Evolutionary conservation across 2,888 invertebrate genomes (phyloP), one percentile per base, ranked within the genome.

Genomic region (Patella pellucida): DNA sequence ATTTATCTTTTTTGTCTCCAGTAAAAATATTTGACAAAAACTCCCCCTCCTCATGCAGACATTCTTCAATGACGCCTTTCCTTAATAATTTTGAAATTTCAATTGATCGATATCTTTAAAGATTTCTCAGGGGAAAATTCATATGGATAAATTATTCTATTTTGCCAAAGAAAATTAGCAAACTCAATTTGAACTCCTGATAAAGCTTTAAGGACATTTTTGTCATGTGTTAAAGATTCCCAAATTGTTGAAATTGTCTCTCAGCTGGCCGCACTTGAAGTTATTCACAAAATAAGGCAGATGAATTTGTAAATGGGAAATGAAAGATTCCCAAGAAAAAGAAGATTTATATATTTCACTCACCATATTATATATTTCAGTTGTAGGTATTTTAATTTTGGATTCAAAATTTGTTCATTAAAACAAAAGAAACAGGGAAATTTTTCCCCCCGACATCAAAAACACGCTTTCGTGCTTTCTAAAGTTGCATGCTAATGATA

Each of bases 1-100:
- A 50, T 15, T 27, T 3, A 11, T 72, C 50, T 41, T 72, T 72
- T 5, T 72, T 72, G n/a, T 19, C 41, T 72, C 50, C 0, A 15
- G 52, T 51, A 54, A 72, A 62, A 19, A 62, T 23, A 41, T 56
- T 56, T 31, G 62, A 50, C 62, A 72, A 41, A 72, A 62, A 16
- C 62, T 72, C 50, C 16, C 23, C 41, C 19, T 4, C 2, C 11
- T 62, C 41, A 62, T 41, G 16, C 12, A 4, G 50, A n/a, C 72
- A 56, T 23, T 72, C 16, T 56, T 41, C 56, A 27, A 62, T 72
- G 51, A 72, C 23, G n/a, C 16, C 41, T 62, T 31, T 62, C 14
- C 14, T 15, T 16, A 9, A 27, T 50, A 51, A 50, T 62, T 72
- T 16, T 19, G 41, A 27, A 62, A 15, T 41, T 72, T 51, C 15